A percentile compares a stretch with the other conserved stretches of the same genome.
phyloP scores from a whole-genome alignment of 2,888 invertebrate species.

The Cotesia congregata region DNA sequence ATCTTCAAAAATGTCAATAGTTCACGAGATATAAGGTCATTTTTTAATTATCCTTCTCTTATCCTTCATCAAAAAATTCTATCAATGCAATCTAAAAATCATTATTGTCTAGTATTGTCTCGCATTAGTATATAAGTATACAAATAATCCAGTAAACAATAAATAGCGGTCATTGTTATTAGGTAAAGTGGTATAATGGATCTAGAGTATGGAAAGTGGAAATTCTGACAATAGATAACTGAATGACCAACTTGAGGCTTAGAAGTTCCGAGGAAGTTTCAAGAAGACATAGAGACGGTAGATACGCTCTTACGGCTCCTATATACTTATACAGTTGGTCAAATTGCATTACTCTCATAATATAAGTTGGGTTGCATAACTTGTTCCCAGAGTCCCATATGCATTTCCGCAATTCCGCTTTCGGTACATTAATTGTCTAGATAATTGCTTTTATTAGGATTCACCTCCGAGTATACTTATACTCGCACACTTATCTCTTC shows the following conservation, averaged over 20 bases:
- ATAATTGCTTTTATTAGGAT: conserved; percentile 38
- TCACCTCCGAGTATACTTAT: neutral
- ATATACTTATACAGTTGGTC: conserved; percentile 23
- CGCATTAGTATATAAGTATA: neutral
- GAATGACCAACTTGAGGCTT: conserved; percentile 49
- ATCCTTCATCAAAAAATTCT: no score
- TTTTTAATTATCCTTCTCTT: no score
- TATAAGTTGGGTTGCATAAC: conserved; percentile 39
- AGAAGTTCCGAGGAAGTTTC: conserved; percentile 45
- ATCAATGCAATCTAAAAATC: no score
- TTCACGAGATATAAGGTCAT: no score
- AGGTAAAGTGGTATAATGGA: conserved; percentile 41
- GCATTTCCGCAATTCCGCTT: conserved; percentile 33
- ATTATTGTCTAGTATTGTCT: no score
- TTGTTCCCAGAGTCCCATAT: conserved; percentile 25
- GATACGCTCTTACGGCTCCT: neutral
- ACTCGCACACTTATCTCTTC: no score
- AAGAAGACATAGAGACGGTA: conserved; percentile 30
- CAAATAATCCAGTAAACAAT: neutral
- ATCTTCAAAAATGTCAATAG: no score
- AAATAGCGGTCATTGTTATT: conserved; percentile 35
- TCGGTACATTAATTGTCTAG: conserved; percentile 36
- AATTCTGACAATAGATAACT: conserved; percentile 48
- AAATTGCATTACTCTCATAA: conserved; percentile 35
- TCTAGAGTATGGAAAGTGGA: conserved; percentile 39